Evolutionary conservation across 2,888 invertebrate species (phyloP), one percentile per base, ranked within the genome.

Genomic region (Eupithecia abbreviata): DNA sequence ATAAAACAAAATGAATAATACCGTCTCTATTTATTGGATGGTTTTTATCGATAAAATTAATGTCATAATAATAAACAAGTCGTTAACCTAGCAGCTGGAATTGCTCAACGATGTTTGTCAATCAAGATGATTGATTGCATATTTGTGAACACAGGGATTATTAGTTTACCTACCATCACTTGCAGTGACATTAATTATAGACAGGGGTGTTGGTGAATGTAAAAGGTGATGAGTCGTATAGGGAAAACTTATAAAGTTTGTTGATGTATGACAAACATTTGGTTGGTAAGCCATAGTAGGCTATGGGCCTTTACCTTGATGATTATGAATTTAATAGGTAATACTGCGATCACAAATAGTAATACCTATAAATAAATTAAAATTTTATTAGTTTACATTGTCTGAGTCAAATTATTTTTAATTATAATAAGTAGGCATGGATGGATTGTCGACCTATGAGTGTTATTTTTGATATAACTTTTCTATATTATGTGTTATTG

Each of bases 1-100:
- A 71, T 71, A 42, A 71, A 71, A 62, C 58, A 45, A 65, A 47
- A 65, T 18, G 2, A 72, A 65, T 18, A 62, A 12, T 45, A 72
- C 5, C 18, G 7, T n/a, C 72, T 72, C 47, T 62, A 62, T 47
- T 72, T 47, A 49, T 51, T 73, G 43, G 47, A 65, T 62, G 15
- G 41, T 77, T 68, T 75, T 74, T 72, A 89, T 88, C 86, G 88
- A 90, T 90, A 89, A 88, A 89, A 88, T 76, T 89, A 90, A 90
- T 90, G 90, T 90, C 90, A 88, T 86, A 84, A 85, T 89, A 91
- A 93, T 93, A 92, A 92, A 92, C 82, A 83, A 91, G 92, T 90
- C 93, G 82, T 93, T 93, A 92, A 92, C 92, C 91, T 88, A 89
- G 80, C 84, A 82, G 81, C 83, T 84, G 90, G 87, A 86, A 84